Base-by-base conservation (phyloP, 2,113 vertebrate species). In the Podilymbus podiceps region DNA sequence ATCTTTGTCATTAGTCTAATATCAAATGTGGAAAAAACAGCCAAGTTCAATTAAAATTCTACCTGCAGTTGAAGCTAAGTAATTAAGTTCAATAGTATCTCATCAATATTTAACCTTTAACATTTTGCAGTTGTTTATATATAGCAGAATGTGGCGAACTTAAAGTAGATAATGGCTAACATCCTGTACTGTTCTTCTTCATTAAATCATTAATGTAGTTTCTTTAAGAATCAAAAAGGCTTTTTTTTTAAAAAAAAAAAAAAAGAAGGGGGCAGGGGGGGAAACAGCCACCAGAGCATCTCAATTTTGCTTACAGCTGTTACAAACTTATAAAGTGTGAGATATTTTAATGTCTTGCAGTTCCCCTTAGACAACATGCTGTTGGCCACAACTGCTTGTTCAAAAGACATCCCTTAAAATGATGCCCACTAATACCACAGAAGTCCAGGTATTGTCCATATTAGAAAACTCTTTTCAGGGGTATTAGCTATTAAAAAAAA, bases 1-100 rank as follows among this genome's bases (percentile, higher is more conserved):
- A 40, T 31, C 53, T 94, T 31, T 88, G 63, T 82, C 58, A 73
- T 68, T 47, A 84, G 46, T 91, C 94, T 95, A 95, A 93, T 90
- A 93, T 96, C 56, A 98, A 97, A 91, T 92, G 52, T 95, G 85
- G 52, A 67, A 24, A 92, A 96, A 97, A 97, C 85, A 98, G 90
- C 81, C 96, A 93, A 90, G 90, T 94, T 95, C 81, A 96, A 97
- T 98, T 98, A 98, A 98, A 98, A 97, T 97, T 92, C 92, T 98
- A 98, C 96, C 93, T 97, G 75, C 88, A 98, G 93, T 72, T 98
- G 96, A 97, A 98, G 96, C 97, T 94, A 97, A 96, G 83, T 97
- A 95, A 96, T 98, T 97, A 94, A 58, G 66, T 56, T 95, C 95
- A 91, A 72, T 52, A 76, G 35, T 66, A 85, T 55, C 85, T 78